Evolutionary conservation across 2,888 invertebrate species (phyloP).

Genomic region (Oithona nana): DNA sequence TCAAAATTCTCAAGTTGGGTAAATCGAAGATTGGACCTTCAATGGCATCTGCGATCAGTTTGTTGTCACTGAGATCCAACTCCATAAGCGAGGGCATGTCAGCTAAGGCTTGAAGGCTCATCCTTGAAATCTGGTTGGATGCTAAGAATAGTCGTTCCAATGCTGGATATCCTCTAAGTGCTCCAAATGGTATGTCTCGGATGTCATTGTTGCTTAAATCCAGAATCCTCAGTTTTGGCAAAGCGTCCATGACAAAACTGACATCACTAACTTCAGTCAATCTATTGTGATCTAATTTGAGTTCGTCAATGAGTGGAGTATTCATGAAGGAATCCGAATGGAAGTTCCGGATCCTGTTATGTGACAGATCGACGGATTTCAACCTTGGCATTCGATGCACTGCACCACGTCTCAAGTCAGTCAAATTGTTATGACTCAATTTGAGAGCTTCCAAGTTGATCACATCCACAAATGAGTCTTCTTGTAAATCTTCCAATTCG

Average conservation of each 20-base stretch:
- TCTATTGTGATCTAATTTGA: conserved; percentile 10
- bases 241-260: conserved; percentile 13
- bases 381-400: conserved; percentile 6
- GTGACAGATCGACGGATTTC: neutral
- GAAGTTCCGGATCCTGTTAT: conserved; percentile 6
- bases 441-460: conserved; percentile 1
- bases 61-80: conserved; percentile 10
- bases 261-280: conserved; percentile 5
- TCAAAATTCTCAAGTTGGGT: conserved; percentile 3
- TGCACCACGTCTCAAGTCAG: neutral
- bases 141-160: conserved; percentile 4
- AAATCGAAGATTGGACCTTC: conserved; percentile 6
- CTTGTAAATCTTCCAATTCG: neutral
- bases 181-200: conserved; percentile 14
- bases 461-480: conserved; percentile 8
- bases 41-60: conserved; percentile 3
- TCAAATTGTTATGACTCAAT: conserved; percentile 4
- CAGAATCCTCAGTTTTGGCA: conserved; percentile 6
- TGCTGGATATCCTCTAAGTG: conserved; percentile 9
- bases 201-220: conserved; percentile 13
- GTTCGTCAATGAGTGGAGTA: neutral
- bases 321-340: conserved; percentile 5
- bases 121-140: conserved; percentile 3
- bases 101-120: neutral
- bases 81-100: conserved; percentile 7